These are phyloP conservation scores for Malacosoma neustria DNA, from an alignment of 2,888 invertebrate genomes.

Conservation along the genomic window DNA sequence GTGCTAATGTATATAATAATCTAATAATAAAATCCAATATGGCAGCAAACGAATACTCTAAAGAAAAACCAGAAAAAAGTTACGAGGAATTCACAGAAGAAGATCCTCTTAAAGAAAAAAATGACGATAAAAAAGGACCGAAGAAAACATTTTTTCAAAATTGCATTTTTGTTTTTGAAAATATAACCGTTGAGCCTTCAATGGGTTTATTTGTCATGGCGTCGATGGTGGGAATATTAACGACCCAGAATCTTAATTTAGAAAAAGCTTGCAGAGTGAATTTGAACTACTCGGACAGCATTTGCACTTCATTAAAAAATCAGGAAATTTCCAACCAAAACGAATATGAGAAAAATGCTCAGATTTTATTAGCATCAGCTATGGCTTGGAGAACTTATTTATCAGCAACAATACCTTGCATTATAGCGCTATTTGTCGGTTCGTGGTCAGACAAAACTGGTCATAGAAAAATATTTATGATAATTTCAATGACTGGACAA, in stretches of 20 bases:
- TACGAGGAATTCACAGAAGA: constrained; percentile 13
- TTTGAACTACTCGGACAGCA: constrained; percentile 78
- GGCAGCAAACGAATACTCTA: constrained; percentile 7
- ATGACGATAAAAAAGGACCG: constrained; percentile 8
- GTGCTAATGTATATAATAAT: not conserved
- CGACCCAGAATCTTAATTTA: constrained; percentile 86
- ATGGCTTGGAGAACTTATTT: constrained; percentile 86
- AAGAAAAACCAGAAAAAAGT: constrained; percentile 1
- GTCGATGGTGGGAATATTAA: constrained; percentile 73
- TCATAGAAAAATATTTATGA: constrained; percentile 81
- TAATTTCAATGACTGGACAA: constrained; percentile 82
- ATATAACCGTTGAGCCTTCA: constrained; percentile 49
- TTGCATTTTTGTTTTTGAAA: constrained; percentile 20
- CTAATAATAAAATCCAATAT: constrained; percentile 5
- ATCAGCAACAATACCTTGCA: constrained; percentile 84
- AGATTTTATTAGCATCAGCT: constrained; percentile 81
- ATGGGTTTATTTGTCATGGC: constrained; percentile 35
- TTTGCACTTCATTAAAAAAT: constrained; percentile 81
- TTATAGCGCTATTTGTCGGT: constrained; percentile 85
- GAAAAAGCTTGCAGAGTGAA: constrained; percentile 91
- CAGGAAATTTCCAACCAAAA: constrained; percentile 74
- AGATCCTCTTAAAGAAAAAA: constrained; percentile 15
- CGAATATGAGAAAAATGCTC: constrained; percentile 74
- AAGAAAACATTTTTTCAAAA: constrained; percentile 25
- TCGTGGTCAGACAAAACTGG: constrained; percentile 82